phyloP scores from a whole-genome alignment of 1,140 invertebrate genomes.

The Drosophila busckii region DNA sequence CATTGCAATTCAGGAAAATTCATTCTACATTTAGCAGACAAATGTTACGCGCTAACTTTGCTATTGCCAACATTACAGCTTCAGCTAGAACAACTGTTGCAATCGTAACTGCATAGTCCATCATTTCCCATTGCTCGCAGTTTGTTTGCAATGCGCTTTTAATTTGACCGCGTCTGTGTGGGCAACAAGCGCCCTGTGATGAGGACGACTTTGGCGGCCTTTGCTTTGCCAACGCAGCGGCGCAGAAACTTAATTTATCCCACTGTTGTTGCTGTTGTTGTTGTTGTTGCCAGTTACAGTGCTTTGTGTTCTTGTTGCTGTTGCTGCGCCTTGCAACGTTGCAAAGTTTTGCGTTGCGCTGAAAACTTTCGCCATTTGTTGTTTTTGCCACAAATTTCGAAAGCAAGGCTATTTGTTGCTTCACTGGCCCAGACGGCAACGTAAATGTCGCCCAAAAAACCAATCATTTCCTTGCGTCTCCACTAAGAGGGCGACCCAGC shows the following conservation, averaged over 20 bases:
- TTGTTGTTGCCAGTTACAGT: not conserved
- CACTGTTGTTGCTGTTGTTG: conserved; percentile 14
- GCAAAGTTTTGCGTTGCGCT: conserved; percentile 51
- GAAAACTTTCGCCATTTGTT: conserved; percentile 59
- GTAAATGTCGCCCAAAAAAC: conserved; percentile 51
- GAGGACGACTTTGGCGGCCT: conserved; percentile 29
- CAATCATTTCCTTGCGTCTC: conserved; percentile 65
- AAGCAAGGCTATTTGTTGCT: conserved; percentile 61
- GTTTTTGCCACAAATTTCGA: conserved; percentile 46
- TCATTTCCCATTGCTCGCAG: not conserved
- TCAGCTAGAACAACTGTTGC: no score
- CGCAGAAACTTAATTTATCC: conserved; percentile 66
- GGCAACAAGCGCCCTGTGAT: conserved; percentile 12
- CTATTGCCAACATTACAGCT: no score
- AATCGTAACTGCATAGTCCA: not conserved
- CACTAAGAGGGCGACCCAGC: no score
- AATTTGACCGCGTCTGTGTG: conserved; percentile 62
- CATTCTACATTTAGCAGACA: no score
- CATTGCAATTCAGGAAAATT: no score
- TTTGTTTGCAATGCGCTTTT: conserved; percentile 52
- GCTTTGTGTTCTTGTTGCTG: conserved; percentile 18
- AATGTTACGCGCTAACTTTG: no score
- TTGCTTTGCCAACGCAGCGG: conserved; percentile 56
- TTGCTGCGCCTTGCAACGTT: conserved; percentile 56
- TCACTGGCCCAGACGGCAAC: conserved; percentile 55